Conservation (phyloP, 1,140 invertebrate genomes). For the Anastrepha obliqua region DNA sequence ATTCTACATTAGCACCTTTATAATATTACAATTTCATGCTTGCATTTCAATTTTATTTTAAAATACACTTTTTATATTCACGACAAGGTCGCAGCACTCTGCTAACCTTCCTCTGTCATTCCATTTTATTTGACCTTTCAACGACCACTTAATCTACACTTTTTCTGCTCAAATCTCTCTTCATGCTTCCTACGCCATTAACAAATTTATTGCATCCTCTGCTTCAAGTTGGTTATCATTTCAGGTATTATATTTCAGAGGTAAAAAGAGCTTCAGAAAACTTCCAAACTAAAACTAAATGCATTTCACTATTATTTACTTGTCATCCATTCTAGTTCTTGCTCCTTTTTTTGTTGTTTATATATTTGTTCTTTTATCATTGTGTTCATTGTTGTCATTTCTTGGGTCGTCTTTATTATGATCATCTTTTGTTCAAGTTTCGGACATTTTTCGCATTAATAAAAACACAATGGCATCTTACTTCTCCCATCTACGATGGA, state of each 20-base stretch:
- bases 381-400: slow-evolving; percentile 20
- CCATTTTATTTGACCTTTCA: neutral
- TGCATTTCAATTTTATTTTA: neutral
- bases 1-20: neutral
- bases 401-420: slow-evolving; percentile 25
- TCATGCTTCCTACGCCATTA: neutral
- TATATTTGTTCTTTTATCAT: neutral
- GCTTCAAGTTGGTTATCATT: neutral
- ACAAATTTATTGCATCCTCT: slow-evolving; percentile 3
- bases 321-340: slow-evolving; percentile 35
- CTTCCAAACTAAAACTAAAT: neutral
- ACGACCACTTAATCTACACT: neutral
- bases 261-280: neutral
- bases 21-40: neutral
- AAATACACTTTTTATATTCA: neutral
- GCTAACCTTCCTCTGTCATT: neutral
- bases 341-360: neutral
- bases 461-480: slow-evolving; percentile 15
- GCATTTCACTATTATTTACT: slow-evolving; percentile 4
- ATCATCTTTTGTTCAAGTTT: slow-evolving; percentile 41
- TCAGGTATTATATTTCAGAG: neutral
- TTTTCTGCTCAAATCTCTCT: neutral
- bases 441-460: slow-evolving; percentile 36
- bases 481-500: neutral
- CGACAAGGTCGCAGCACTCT: neutral